Evolutionary conservation across 1,140 invertebrate species (phyloP), one percentile per base, ranked within the genome.

Genomic region (Dendrolimus punctatus): DNA sequence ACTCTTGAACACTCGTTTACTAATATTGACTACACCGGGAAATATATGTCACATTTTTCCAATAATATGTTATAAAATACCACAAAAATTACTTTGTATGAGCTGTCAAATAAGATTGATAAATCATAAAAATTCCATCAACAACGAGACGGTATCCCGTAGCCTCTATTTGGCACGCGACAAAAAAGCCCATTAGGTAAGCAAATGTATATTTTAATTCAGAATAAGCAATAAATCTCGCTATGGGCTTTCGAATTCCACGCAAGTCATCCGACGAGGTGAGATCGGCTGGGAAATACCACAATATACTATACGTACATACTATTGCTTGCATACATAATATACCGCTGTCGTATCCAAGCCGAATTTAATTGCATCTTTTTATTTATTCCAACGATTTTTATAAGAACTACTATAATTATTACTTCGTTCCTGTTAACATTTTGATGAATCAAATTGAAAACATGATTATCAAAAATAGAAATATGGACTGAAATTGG

Each of bases 211-310:
- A 80, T 81, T 82, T 82, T 82, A 82, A 83, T 77, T 75, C 74
- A 81, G 76, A 81, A 82, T 82, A 77, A 79, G 71, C 82, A 68
- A 85, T 85, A 82, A 85, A 85, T 85, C 81, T 81, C 75, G 71
- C 72, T 71, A 82, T 82, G 82, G 77, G 82, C 82, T 85, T 85
- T 85, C 82, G 74, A 85, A 85, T 85, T 85, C 82, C 82, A 73
- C 74, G 72, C 78, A 80, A 81, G 78, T 80, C 78, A 82, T 78
- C 80, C 75, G 73, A 71, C 78, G 74, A 80, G 78, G 80, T 83
- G 80, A 85, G 82, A 83, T 83, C 78, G 78, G 57, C 70, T 82
- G 82, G 82, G 80, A 82, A 85, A 82, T 82, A 82, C 80, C 82
- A 65, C 60, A 45, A 55, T 60, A 60, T 61, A 49, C 41, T 39